These are phyloP conservation scores for Onychomys arenicola DNA, from an alignment of 2,797 vertebrate species.

Conservation along the genomic window DNA sequence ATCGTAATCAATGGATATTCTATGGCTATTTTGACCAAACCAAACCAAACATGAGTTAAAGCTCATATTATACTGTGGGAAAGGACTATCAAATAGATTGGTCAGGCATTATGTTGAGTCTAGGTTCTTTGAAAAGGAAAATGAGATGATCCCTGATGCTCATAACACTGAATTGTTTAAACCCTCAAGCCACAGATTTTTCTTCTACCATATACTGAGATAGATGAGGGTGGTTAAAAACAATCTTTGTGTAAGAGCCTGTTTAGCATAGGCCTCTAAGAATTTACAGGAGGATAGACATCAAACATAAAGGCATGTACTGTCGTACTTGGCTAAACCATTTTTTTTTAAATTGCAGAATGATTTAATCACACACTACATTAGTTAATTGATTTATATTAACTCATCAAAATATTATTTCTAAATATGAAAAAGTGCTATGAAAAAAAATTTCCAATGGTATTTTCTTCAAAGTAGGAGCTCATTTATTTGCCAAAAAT, in stretches of 20 bases:
- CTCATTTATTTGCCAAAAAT: constrained; percentile 72
- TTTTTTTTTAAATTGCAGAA: constrained; percentile 23
- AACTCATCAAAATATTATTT: constrained; percentile 56
- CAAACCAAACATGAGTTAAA: not conserved
- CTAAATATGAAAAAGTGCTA: constrained; percentile 25
- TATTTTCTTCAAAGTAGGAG: constrained; percentile 62
- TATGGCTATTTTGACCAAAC: not conserved
- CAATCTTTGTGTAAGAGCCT: not conserved
- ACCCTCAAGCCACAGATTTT: not conserved
- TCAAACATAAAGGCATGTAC: not conserved
- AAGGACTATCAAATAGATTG: not conserved
- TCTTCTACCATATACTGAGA: not conserved
- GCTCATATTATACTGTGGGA: not conserved
- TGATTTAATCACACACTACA: constrained; percentile 13
- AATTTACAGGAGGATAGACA: not conserved
- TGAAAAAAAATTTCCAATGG: not conserved
- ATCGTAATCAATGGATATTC: not conserved
- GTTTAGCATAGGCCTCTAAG: not conserved
- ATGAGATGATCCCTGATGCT: not conserved
- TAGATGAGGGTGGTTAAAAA: not conserved
- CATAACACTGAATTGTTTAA: not conserved
- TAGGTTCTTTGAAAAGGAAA: not conserved
- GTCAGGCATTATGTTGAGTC: not conserved
- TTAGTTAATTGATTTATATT: constrained; percentile 56
- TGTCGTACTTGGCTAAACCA: constrained; percentile 7